Evolutionary conservation across 2,888 invertebrate species (phyloP).

Genomic region (Leptopilina myrica): DNA sequence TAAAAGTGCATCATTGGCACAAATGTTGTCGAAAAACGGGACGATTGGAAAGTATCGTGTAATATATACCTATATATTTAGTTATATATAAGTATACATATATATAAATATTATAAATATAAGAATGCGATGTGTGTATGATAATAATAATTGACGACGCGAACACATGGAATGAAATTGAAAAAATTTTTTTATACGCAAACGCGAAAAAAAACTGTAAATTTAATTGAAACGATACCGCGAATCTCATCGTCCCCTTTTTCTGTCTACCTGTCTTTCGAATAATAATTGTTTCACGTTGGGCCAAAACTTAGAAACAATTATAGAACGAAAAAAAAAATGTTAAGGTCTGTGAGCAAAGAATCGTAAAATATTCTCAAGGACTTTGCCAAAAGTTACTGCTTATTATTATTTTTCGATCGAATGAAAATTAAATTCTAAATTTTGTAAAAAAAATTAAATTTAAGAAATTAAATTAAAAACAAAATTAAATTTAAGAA

Average conservation of each 20-base stretch:
- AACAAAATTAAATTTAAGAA: no score
- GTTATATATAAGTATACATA: no score
- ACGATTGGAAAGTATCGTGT: conserved; percentile 38
- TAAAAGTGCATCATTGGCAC: conserved; percentile 26
- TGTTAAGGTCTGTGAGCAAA: conserved; percentile 9
- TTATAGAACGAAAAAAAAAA: background rate
- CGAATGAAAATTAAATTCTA: no score
- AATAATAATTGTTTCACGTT: conserved; percentile 30
- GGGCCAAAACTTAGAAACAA: conserved; percentile 5
- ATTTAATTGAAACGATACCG: conserved; percentile 34
- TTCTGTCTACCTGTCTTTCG: conserved; percentile 37
- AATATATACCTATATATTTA: background rate
- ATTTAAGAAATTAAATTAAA: no score
- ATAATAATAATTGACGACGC: conserved; percentile 13
- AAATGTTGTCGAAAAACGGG: conserved; percentile 32
- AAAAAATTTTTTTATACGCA: conserved; percentile 30
- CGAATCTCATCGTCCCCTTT: conserved; percentile 40
- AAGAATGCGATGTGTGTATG: conserved; percentile 33
- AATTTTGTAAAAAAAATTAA: no score
- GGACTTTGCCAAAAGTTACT: no score
- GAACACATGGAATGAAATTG: conserved; percentile 28
- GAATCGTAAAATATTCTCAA: conserved; percentile 17
- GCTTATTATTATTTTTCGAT: no score
- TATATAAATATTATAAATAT: conserved; percentile 4
- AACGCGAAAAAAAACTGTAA: conserved; percentile 26